Conservation (phyloP, 2,797 vertebrate genomes). For the Menidia menidia region DNA sequence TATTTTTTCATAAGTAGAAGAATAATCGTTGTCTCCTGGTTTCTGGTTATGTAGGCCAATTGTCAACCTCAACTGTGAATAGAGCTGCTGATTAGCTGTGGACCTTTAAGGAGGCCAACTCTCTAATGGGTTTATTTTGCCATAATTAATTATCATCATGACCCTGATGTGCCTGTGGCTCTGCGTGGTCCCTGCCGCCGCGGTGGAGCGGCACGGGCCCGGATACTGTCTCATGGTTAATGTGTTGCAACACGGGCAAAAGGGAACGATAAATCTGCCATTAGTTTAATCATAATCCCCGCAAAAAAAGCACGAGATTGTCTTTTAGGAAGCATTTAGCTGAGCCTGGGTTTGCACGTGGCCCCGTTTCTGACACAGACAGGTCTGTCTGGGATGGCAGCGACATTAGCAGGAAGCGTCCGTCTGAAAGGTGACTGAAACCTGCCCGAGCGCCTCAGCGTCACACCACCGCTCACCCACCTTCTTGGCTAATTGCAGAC, state of each 20-base stretch:
- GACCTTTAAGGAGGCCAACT: slow-evolving; percentile 73
- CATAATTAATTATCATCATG: slow-evolving; percentile 76
- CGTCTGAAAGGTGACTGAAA: slow-evolving; percentile 53
- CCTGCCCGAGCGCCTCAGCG: slow-evolving; percentile 48
- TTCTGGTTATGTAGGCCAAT: slow-evolving; percentile 74
- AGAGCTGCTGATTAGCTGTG: slow-evolving; percentile 70
- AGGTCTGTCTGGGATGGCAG: slow-evolving; percentile 17
- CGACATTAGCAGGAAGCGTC: slow-evolving; percentile 55
- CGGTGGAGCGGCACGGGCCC: slow-evolving; percentile 30
- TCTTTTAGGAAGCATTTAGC: slow-evolving; percentile 25
- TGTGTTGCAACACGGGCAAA: slow-evolving; percentile 15
- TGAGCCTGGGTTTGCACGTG: neutral
- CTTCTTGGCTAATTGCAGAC: slow-evolving; percentile 51
- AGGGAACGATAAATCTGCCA: slow-evolving; percentile 41
- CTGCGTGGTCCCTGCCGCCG: slow-evolving; percentile 23
- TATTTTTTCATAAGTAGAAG: slow-evolving; percentile 51
- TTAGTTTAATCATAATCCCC: slow-evolving; percentile 49
- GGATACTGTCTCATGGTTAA: slow-evolving; percentile 45
- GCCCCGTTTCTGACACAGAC: slow-evolving; percentile 18
- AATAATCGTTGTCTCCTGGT: slow-evolving; percentile 58
- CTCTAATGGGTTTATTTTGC: slow-evolving; percentile 73
- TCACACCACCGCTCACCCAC: slow-evolving; percentile 25
- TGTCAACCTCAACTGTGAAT: slow-evolving; percentile 62
- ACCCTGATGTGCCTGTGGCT: slow-evolving; percentile 54
- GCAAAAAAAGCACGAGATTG: slow-evolving; percentile 25